A percentile compares a stretch with the other conserved stretches of the same genome.
Evolutionary conservation across 1,140 invertebrate genomes (phyloP).

Genomic region (Lerema accius): DNA sequence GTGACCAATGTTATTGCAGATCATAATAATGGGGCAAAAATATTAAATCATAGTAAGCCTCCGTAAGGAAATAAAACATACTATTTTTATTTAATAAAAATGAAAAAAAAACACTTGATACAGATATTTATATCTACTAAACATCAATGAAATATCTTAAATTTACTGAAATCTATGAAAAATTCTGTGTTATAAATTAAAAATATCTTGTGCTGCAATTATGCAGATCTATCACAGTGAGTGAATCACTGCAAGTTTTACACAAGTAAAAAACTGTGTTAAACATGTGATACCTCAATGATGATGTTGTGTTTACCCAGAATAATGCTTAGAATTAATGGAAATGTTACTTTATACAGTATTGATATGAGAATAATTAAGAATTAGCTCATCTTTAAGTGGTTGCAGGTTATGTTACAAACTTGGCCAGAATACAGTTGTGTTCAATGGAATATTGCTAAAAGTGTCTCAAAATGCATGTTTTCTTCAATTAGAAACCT

Average conservation of each 20-base stretch:
- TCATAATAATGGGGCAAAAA: not conserved
- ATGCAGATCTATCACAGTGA: not conserved
- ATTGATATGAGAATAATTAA: conserved; percentile 7
- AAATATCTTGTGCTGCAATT: not conserved
- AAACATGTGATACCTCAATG: not conserved
- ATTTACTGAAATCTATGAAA: not conserved
- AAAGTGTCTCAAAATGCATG: conserved; percentile 53
- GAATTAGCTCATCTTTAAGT: conserved; percentile 11
- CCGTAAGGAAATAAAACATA: no score
- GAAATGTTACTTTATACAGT: not conserved
- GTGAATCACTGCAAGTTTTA: not conserved
- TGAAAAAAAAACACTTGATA: no score
- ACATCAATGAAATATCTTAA: no score
- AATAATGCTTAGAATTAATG: not conserved
- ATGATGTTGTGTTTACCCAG: not conserved
- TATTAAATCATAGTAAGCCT: not conserved
- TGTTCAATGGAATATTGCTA: conserved; percentile 69
- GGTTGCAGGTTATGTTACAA: conserved; percentile 62
- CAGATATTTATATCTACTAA: not conserved
- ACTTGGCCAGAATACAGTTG: conserved; percentile 25
- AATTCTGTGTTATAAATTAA: not conserved
- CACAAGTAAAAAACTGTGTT: not conserved
- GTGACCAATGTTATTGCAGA: not conserved
- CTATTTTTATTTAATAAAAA: no score
- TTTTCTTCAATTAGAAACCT: conserved; percentile 39